Evolutionary conservation across 2,113 vertebrate species (phyloP).

Genomic region (Caranx melampygus): DNA sequence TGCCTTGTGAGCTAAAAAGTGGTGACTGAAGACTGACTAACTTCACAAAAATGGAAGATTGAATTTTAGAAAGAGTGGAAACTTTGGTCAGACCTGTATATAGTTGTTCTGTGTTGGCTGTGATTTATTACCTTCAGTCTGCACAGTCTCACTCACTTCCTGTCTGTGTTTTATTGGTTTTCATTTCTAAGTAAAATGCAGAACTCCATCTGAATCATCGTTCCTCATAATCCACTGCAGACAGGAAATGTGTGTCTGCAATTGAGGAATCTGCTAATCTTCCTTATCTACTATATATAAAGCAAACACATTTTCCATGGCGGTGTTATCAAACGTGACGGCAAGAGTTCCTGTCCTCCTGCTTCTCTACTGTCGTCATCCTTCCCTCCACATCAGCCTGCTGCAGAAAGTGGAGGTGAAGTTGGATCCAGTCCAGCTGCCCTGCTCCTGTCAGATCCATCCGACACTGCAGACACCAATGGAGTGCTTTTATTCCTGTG

Average conservation of each 20-base stretch:
- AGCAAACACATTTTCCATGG: constrained; percentile 26
- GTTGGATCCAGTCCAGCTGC: no score
- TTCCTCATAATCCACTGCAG: neutral
- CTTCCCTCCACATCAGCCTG: constrained; percentile 18
- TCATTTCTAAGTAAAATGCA: neutral
- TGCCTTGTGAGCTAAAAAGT: no score
- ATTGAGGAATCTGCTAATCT: neutral
- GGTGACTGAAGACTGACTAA: no score
- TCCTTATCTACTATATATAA: neutral
- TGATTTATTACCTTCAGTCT: constrained; percentile 1
- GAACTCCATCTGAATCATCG: constrained; percentile 8
- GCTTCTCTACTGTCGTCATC: constrained; percentile 36
- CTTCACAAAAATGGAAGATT: no score
- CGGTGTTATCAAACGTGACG: constrained; percentile 19
- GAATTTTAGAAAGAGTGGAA: neutral
- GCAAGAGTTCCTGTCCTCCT: constrained; percentile 36
- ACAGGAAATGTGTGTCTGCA: constrained; percentile 3
- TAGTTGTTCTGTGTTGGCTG: neutral
- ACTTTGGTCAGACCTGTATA: neutral
- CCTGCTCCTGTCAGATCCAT: no score
- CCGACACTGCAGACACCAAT: no score
- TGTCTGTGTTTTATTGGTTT: constrained; percentile 17
- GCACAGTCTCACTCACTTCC: constrained; percentile 28
- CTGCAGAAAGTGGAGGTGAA: neutral
- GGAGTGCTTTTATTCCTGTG: no score